Conservation (phyloP, 2,888 invertebrate species). For the Lycophotia porphyrea region DNA sequence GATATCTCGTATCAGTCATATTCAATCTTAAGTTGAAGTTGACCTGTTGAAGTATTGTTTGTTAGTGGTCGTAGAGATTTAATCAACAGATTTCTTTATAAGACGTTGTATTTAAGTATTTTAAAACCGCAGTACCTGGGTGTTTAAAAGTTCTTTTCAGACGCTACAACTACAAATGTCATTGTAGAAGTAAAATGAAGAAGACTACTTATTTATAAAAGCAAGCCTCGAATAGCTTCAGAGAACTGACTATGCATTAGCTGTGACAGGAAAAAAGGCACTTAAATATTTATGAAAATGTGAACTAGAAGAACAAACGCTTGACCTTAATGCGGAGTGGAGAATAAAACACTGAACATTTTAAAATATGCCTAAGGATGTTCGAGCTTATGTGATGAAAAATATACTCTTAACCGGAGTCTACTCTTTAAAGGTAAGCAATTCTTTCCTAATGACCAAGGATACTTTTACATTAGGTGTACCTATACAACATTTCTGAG, state of each 20-base stretch:
- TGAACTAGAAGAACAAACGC: background rate
- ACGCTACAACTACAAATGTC: constrained; percentile 7
- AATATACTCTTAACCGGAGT: background rate
- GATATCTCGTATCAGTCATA: constrained; percentile 14
- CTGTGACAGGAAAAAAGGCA: constrained; percentile 24
- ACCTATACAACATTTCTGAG: background rate
- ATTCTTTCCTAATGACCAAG: too few species aligned
- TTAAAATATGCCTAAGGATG: background rate
- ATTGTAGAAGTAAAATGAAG: constrained; percentile 12
- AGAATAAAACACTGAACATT: background rate
- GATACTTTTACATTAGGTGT: background rate
- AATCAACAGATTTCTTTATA: background rate
- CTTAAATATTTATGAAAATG: constrained; percentile 24
- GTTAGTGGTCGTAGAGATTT: background rate
- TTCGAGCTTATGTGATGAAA: background rate
- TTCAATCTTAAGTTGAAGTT: constrained; percentile 10
- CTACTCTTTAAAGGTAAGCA: background rate
- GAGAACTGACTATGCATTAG: constrained; percentile 13
- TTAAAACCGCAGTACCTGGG: background rate
- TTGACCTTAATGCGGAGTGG: constrained; percentile 8
- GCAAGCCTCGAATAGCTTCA: constrained; percentile 17
- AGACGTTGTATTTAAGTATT: background rate
- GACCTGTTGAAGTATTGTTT: constrained; percentile 4
- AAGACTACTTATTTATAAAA: constrained; percentile 8
- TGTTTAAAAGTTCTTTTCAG: background rate